Base-by-base conservation (phyloP, 2,888 invertebrate genomes). In the Sicus ferrugineus region DNA sequence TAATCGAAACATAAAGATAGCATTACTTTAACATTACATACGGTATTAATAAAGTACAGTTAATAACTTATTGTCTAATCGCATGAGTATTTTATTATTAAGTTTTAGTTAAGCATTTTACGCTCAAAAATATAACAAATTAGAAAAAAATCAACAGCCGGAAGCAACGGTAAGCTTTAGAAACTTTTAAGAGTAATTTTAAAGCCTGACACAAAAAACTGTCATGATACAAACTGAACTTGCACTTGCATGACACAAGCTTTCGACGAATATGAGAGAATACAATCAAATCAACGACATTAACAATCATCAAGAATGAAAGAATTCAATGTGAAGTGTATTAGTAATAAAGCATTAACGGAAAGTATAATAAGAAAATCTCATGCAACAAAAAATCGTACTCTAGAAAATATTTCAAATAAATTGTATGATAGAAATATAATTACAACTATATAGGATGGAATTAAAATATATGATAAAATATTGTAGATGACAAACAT, bases 31-130 rank as follows among this genome's bases (percentile, higher is more conserved):
- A 28, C 46, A 59, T 23, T n/a, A 56, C 30, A 56, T 28, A 16
- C 30, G 28, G 38, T n/a, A n/a, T n/a, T 38, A 52, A 65, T 65
- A 54, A 54, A 65, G 31, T 56, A 42, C 42, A 59, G 30, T 31
- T 54, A 67, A 67, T 50, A 77, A 79, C 79, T 80, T 79, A 80
- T 76, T 76, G 79, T 77, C 76, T 81, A 79, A 79, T 81, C 81
- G 83, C 83, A 84, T 84, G 83, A 84, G 83, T 83, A 77, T 84
- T 84, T 83, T 80, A 81, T 79, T 80, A 82, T 82, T 83, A 83
- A 80, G 80, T 84, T 83, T 84, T 82, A 83, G 82, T 80, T 78
- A 84, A 84, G 83, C 84, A 71, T 73, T 73, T 50, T 50, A 31
- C 11, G n/a, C 21, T 23, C 52, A 54, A 38, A 34, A 65, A 38